A percentile compares a stretch with the other conserved stretches of the same genome.
Conservation (phyloP, 2,797 vertebrate genomes). For the Chelonia mydas region DNA sequence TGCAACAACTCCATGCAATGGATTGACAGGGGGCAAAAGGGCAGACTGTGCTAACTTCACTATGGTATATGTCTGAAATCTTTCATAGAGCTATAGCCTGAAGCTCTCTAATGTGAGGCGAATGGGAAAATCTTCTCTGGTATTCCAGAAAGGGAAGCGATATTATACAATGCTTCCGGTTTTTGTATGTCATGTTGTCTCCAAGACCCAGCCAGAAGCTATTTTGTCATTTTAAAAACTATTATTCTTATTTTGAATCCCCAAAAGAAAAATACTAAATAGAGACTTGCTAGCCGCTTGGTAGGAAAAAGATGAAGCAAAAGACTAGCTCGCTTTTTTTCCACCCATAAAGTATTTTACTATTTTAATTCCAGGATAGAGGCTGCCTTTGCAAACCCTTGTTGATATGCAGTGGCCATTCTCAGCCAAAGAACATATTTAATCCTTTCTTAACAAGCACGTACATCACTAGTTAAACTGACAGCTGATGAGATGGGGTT, state of each 20-base stretch:
- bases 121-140: not conserved
- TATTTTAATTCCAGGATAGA: not conserved
- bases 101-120: not conserved
- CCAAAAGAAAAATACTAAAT: not conserved
- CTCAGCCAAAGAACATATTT: not conserved
- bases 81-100: not conserved
- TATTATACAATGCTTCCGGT: not conserved
- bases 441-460: accelerated
- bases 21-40: not conserved
- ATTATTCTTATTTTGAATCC: not conserved
- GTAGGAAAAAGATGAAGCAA: not conserved
- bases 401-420: accelerated
- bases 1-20: not conserved
- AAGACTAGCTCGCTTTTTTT: not conserved
- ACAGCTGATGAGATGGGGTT: not conserved
- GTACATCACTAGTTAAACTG: not conserved
- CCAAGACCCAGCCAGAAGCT: not conserved
- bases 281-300: not conserved
- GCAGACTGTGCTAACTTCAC: accelerated
- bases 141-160: not conserved
- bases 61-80: accelerated
- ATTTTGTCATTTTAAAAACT: not conserved
- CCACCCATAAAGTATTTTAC: not conserved
- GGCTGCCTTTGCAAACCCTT: not conserved
- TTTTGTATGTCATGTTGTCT: not conserved